Evolutionary conservation across 2,888 invertebrate genomes (phyloP).

Genomic region (Frankliniella intonsa): DNA sequence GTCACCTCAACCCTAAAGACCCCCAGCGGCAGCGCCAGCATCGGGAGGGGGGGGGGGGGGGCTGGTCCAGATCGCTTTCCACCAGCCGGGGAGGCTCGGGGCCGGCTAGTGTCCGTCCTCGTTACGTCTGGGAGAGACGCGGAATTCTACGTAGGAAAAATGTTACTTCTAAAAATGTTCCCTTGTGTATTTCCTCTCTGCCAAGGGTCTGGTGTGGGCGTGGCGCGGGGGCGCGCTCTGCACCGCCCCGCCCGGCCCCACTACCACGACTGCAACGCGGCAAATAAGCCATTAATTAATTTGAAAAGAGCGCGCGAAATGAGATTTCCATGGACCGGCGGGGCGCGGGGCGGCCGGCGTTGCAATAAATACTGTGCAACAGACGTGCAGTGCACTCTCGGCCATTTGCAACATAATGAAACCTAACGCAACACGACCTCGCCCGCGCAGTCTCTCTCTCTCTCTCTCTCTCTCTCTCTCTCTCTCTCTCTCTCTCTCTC

Average conservation of each 20-base stretch:
- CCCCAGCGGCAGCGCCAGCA: neutral
- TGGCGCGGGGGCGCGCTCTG: too few species aligned
- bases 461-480: neutral
- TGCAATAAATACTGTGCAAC: neutral
- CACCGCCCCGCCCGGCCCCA: too few species aligned
- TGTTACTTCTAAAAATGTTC: too few species aligned
- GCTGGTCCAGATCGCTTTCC: neutral
- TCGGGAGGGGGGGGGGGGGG: neutral
- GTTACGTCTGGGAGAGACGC: too few species aligned
- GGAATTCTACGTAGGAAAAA: too few species aligned
- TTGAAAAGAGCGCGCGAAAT: neutral
- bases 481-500: neutral
- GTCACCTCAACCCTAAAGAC: neutral
- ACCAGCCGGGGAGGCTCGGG: too few species aligned
- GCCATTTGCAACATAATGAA: neutral
- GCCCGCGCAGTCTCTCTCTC: neutral
- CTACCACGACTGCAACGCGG: neutral
- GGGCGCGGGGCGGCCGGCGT: neutral
- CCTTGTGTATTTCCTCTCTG: too few species aligned
- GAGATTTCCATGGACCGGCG: neutral
- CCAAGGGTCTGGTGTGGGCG: too few species aligned
- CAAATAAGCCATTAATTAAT: slow-evolving; percentile 1
- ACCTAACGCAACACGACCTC: neutral
- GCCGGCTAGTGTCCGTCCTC: too few species aligned
- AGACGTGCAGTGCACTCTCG: neutral